Evolutionary conservation across 2,888 invertebrate genomes (phyloP).

Genomic region (Himalopsyche tibetana): DNA sequence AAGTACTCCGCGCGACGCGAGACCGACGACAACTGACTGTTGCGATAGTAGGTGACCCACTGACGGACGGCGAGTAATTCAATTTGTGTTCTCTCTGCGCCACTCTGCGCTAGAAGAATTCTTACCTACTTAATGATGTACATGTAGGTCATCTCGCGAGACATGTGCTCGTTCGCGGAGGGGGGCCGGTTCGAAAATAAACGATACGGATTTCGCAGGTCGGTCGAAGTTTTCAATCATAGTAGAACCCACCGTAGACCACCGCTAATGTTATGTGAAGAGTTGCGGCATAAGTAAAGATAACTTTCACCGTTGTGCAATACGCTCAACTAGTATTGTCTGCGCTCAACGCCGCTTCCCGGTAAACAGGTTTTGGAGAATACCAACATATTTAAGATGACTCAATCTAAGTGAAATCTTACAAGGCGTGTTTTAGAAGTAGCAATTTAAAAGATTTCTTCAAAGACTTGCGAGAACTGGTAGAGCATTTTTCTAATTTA

Average conservation of each 20-base stretch:
- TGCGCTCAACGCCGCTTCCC: neutral
- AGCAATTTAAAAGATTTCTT: neutral
- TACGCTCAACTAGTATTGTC: neutral
- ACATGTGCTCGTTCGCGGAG: constrained; percentile 53
- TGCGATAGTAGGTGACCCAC: constrained; percentile 47
- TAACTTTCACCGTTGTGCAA: constrained; percentile 7
- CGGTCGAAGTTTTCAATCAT: constrained; percentile 24
- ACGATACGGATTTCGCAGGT: constrained; percentile 43
- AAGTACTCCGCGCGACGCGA: constrained; percentile 16
- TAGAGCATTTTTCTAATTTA: neutral
- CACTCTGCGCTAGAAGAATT: constrained; percentile 56
- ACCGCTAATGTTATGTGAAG: neutral
- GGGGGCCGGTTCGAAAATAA: constrained; percentile 34
- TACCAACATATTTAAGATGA: neutral
- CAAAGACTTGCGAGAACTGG: neutral
- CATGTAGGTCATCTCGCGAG: constrained; percentile 56
- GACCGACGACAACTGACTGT: constrained; percentile 14
- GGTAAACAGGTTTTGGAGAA: neutral
- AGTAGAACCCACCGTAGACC: neutral
- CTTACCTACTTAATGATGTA: constrained; percentile 52
- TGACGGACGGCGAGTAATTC: constrained; percentile 49
- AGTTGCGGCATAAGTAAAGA: neutral
- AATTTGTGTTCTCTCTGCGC: constrained; percentile 58
- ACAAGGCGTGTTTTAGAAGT: neutral
- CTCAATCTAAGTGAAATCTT: neutral